Conservation (phyloP, 2,113 vertebrate species). For the Charadrius vociferus region DNA sequence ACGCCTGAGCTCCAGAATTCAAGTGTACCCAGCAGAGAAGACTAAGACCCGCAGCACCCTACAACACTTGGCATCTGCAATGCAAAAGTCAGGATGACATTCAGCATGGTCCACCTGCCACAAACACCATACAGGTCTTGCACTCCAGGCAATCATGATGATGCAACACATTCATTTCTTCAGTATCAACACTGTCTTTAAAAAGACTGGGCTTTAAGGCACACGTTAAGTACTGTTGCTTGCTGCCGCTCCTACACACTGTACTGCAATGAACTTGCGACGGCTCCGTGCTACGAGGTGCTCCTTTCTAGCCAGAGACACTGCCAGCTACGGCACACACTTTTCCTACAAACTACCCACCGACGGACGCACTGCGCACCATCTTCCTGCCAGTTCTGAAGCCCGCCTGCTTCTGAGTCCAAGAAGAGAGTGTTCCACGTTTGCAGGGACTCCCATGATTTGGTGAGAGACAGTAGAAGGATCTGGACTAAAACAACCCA, state of each 20-base stretch:
- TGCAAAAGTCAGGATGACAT: not conserved
- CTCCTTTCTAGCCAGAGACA: not conserved
- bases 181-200: not conserved
- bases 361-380: rapidly evolving
- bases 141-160: not conserved
- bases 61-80: not conserved
- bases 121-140: not conserved
- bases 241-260: not conserved
- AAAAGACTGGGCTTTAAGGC: not conserved
- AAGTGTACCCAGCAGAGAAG: not conserved
- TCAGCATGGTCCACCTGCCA: not conserved
- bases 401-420: not conserved
- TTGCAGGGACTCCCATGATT: not conserved
- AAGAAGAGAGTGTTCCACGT: not conserved
- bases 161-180: not conserved
- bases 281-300: rapidly evolving
- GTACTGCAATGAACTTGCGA: rapidly evolving
- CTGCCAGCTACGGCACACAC: not conserved
- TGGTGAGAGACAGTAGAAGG: slow-evolving; percentile 43
- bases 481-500: slow-evolving; percentile 42
- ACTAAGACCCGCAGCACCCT: not conserved
- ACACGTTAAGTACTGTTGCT: not conserved
- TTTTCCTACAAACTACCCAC: not conserved
- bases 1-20: not conserved
- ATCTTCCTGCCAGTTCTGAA: not conserved